Conservation (phyloP, 2,888 invertebrate genomes). For the Trachelus iudaicus region DNA sequence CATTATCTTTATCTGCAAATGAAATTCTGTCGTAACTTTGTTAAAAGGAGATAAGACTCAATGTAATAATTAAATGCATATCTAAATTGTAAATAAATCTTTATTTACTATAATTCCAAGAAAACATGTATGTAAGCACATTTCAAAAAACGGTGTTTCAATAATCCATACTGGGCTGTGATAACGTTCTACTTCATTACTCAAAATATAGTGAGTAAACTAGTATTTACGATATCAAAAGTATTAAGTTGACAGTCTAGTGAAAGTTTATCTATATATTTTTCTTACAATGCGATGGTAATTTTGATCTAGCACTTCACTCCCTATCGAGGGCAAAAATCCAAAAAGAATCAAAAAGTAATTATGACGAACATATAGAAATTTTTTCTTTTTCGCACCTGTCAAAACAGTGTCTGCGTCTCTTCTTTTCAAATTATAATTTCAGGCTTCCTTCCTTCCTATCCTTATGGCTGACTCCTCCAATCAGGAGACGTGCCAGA, state of each 20-base stretch:
- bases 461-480: too few relatives aligned
- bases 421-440: background rate
- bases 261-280: background rate
- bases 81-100: background rate
- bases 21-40: background rate
- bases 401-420: background rate
- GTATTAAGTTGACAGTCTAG: background rate
- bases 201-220: background rate
- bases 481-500: background rate
- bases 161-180: background rate
- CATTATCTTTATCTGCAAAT: background rate
- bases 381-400: background rate
- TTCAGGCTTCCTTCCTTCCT: background rate
- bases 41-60: background rate
- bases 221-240: background rate
- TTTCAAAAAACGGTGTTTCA: background rate
- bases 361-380: background rate
- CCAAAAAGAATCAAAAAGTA: background rate
- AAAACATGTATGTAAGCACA: too few relatives aligned
- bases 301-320: background rate
- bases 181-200: background rate
- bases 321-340: too few relatives aligned
- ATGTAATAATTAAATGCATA: background rate
- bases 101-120: background rate
- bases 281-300: background rate